Evolutionary conservation across 1,140 invertebrate species (phyloP), one percentile per base, ranked within the genome.

Genomic region (Drosophila mauritiana): DNA sequence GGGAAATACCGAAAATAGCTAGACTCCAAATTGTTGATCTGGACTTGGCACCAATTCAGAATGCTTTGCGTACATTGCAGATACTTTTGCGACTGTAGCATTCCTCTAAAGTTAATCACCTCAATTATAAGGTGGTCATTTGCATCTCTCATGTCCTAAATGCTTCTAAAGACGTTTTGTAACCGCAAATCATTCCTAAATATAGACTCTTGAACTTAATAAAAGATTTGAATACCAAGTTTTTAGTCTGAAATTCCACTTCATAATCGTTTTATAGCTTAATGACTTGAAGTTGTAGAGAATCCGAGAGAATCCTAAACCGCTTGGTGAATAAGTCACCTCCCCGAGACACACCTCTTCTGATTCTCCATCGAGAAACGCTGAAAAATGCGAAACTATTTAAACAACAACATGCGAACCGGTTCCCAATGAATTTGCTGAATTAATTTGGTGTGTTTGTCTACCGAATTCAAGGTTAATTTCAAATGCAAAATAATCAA

Each of bases 381-480:
- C 39, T 53, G 20, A 58, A 54, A 31, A 46, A 61, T 63, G 49
- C 52, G 53, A 64, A 73, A 57, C 61, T 46, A 78, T 73, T 75
- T 62, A 34, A 62, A 56, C 43, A 62, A 56, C 43, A 31, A 53
- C 27, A 49, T 56, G 51, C 54, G 45, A 82, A 82, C 80, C 80
- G 80, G 80, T 82, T 82, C 48, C 22, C 8, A 52, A 64, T 51
- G 11, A 42, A 49, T 42, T 40, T 39, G 37, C 25, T 34, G 55
- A 43, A 59, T 73, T 49, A 43, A 73, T 74, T 68, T 78, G 59
- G 31, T 56, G 43, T 57, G 31, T 72, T 70, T 69, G 63, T 78
- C 64, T 63, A 52, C 20, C 27, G 10, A 78, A 53, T 78, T 82
- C 80, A 82, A 82, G 80, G 80, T 82, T 75, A 65, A 56, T 56